These are phyloP conservation scores for Antheraea assamensis DNA, from an alignment of 2,888 invertebrate species.

Conservation along the genomic window DNA sequence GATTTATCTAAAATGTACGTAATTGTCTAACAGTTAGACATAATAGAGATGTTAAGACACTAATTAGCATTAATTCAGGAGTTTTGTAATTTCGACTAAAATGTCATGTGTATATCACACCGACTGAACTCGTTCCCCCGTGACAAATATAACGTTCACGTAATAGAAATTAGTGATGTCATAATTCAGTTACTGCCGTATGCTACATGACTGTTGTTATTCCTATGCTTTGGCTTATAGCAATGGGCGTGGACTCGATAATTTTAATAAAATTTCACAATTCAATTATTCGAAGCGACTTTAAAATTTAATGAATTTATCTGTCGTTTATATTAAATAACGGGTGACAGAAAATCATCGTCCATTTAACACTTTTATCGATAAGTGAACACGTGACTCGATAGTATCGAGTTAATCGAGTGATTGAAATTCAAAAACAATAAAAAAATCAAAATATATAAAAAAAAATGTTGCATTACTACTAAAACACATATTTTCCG, in stretches of 20 bases:
- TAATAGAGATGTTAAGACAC: no score
- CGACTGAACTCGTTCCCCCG: neutral
- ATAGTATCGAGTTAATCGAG: neutral
- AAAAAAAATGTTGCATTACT: conserved; percentile 32
- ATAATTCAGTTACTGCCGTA: neutral
- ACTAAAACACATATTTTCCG: conserved; percentile 51
- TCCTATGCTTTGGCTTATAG: neutral
- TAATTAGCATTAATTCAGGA: neutral
- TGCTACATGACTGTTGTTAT: neutral
- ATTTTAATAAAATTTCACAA: neutral
- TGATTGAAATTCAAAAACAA: neutral
- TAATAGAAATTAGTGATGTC: neutral
- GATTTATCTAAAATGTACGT: neutral
- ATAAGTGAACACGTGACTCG: neutral
- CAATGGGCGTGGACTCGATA: neutral
- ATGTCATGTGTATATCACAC: neutral
- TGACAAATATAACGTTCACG: neutral
- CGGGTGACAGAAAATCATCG: neutral
- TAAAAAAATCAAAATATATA: neutral
- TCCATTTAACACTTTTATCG: neutral
- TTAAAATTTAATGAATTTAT: neutral
- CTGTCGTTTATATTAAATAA: neutral
- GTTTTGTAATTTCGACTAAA: neutral
- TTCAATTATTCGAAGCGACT: neutral
- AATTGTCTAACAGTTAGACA: neutral